A percentile compares a stretch with the other conserved stretches of the same genome.
Conservation (phyloP, 2,888 invertebrate species). For the Phasia obesa region DNA sequence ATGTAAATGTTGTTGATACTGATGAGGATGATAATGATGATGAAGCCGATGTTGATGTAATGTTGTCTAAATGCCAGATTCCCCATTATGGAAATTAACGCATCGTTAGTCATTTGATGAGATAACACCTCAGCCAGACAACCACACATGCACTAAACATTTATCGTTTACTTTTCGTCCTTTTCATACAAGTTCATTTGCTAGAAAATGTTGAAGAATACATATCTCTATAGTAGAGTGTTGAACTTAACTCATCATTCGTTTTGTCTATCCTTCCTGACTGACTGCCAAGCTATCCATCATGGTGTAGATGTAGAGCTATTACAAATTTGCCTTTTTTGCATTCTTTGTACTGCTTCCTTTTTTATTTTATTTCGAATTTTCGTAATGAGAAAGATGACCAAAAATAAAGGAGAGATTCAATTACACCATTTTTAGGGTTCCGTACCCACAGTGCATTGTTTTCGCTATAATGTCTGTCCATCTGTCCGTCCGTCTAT, state of each 20-base stretch:
- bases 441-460: too few species aligned
- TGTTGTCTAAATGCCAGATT: slow-evolving; percentile 66
- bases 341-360: neutral
- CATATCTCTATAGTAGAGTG: slow-evolving; percentile 39
- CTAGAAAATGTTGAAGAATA: slow-evolving; percentile 1
- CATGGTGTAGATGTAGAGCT: slow-evolving; percentile 47
- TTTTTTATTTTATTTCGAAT: slow-evolving; percentile 14
- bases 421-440: neutral
- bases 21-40: neutral
- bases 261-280: slow-evolving; percentile 32
- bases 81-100: slow-evolving; percentile 78
- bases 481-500: too few species aligned
- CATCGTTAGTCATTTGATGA: slow-evolving; percentile 78
- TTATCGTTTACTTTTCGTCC: slow-evolving; percentile 43
- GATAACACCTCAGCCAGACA: slow-evolving; percentile 76
- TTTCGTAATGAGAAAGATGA: neutral
- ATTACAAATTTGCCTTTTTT: slow-evolving; percentile 52
- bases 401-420: neutral
- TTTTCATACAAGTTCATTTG: slow-evolving; percentile 30
- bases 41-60: slow-evolving; percentile 47
- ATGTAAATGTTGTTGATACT: slow-evolving; percentile 12
- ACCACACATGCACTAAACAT: slow-evolving; percentile 72
- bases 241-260: slow-evolving; percentile 50
- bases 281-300: slow-evolving; percentile 45
- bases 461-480: too few species aligned